Evolutionary conservation across 2,888 invertebrate species (phyloP).

Genomic region (Sinotaia quadrata): DNA sequence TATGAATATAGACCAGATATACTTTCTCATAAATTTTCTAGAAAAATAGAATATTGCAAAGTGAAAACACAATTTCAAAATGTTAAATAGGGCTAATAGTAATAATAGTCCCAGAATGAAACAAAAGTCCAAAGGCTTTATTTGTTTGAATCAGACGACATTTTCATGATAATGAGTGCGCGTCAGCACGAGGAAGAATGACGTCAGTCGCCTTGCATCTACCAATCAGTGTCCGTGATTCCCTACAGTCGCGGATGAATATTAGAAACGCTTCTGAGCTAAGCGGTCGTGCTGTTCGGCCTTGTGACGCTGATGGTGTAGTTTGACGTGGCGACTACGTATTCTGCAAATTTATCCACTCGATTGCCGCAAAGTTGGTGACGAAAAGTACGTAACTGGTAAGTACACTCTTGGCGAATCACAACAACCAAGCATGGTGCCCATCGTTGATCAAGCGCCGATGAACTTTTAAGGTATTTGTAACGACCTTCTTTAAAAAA

Average conservation of each 20-base stretch:
- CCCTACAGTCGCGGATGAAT: conserved; percentile 48
- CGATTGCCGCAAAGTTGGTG: conserved; percentile 93
- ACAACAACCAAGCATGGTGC: conserved; percentile 61
- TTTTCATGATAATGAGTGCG: conserved; percentile 29
- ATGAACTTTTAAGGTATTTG: conserved; percentile 16
- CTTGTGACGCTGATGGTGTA: conserved; percentile 69
- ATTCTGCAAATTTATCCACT: conserved; percentile 91
- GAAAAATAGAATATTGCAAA: too few relatives aligned
- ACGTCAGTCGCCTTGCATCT: conserved; percentile 46
- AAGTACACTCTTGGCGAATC: conserved; percentile 71
- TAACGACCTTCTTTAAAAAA: conserved; percentile 5
- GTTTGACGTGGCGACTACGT: conserved; percentile 79
- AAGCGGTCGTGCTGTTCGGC: conserved; percentile 59
- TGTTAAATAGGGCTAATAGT: too few relatives aligned
- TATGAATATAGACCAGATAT: too few relatives aligned
- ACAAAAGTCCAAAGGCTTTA: too few relatives aligned
- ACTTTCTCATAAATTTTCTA: too few relatives aligned
- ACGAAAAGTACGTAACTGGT: conserved; percentile 92
- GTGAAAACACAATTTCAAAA: too few relatives aligned
- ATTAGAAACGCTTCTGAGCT: conserved; percentile 39
- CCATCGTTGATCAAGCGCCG: conserved; percentile 9
- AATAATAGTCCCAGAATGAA: too few relatives aligned
- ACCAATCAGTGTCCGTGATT: conserved; percentile 40
- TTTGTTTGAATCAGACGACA: conserved; percentile 16
- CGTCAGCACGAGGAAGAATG: conserved; percentile 45